phyloP scores from a whole-genome alignment of 1,140 invertebrate species.

The Drosophila neocordata region DNA sequence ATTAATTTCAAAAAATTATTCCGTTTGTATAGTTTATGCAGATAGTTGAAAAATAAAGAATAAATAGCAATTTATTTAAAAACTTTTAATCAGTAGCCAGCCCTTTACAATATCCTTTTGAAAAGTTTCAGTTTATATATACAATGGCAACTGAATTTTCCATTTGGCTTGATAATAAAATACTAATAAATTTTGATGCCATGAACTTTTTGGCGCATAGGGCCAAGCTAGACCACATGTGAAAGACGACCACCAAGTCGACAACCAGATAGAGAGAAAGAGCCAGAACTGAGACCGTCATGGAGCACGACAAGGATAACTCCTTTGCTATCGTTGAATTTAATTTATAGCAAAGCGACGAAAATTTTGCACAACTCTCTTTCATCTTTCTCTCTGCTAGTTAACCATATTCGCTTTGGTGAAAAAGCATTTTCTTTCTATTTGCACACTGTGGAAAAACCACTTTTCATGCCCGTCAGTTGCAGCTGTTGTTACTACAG shows the following conservation, averaged over 20 bases:
- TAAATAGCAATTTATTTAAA: not conserved
- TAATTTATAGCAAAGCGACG: constrained; percentile 65
- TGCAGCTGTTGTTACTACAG: constrained; percentile 71
- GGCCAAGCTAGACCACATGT: constrained; percentile 50
- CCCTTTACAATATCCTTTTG: not conserved
- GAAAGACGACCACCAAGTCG: constrained; percentile 45
- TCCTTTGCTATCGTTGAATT: constrained; percentile 38
- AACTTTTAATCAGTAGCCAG: not conserved
- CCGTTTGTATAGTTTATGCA: no score
- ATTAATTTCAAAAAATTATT: no score
- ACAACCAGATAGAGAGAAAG: constrained; percentile 33
- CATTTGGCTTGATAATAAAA: constrained; percentile 53
- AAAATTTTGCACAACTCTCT: constrained; percentile 50
- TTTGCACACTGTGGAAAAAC: constrained; percentile 62
- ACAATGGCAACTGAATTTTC: constrained; percentile 20
- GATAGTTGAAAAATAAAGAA: not conserved
- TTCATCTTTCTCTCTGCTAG: constrained; percentile 11
- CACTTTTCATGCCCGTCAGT: constrained; percentile 80
- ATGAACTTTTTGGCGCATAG: constrained; percentile 52
- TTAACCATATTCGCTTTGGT: constrained; percentile 26
- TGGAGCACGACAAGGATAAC: not conserved
- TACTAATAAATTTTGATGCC: constrained; percentile 67
- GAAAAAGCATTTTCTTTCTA: constrained; percentile 53
- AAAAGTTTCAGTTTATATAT: not conserved
- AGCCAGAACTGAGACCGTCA: constrained; percentile 8